Evolutionary conservation across 2,797 vertebrate genomes (phyloP).

Genomic region (Thunnus albacares): DNA sequence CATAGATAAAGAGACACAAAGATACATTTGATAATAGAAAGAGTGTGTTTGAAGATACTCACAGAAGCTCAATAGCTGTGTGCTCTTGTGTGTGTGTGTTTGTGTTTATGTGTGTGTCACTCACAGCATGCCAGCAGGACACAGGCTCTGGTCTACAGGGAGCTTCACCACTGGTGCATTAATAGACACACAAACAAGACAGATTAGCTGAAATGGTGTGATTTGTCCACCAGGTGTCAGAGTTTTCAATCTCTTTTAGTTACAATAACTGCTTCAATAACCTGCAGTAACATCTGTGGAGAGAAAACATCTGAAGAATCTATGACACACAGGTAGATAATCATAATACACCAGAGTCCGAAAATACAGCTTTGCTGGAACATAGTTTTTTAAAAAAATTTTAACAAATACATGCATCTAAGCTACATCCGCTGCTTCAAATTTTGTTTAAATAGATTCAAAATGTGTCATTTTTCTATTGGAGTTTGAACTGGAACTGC

Average conservation of each 20-base stretch:
- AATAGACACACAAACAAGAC: background rate
- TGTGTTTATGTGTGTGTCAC: background rate
- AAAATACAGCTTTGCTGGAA: background rate
- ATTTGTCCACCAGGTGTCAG: conserved; percentile 4
- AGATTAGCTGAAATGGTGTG: background rate
- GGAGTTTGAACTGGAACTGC: too few species aligned
- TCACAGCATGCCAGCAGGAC: background rate
- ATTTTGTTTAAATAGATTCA: too few species aligned
- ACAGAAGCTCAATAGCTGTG: background rate
- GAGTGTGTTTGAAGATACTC: background rate
- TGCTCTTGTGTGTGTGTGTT: background rate
- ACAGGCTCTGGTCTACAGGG: background rate
- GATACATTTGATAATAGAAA: background rate
- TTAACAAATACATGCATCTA: background rate
- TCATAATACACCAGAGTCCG: too few species aligned
- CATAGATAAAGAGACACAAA: background rate
- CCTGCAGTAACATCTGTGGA: too few species aligned
- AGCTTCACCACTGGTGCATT: background rate
- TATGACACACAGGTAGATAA: too few species aligned
- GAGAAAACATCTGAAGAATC: too few species aligned
- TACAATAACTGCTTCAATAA: background rate
- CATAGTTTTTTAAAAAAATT: too few species aligned
- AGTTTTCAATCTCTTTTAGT: background rate
- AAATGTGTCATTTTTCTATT: too few species aligned
- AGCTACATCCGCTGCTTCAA: background rate